Evolutionary conservation across 2,797 vertebrate genomes (phyloP).

Genomic region (Phataginus tetradactyla): DNA sequence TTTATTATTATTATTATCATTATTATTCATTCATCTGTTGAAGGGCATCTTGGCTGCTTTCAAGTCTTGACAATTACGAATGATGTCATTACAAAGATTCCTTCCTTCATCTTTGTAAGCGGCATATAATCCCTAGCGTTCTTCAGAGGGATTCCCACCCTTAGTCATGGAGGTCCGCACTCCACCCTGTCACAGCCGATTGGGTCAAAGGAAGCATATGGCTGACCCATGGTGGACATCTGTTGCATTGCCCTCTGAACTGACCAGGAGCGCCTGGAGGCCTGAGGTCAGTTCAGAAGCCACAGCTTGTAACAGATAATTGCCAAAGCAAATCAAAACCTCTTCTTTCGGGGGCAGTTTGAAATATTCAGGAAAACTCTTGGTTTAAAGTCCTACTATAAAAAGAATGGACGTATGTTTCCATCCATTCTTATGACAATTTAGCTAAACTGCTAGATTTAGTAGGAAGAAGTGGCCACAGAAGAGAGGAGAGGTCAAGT

Average conservation of each 20-base stretch:
- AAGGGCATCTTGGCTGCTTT: neutral
- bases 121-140: neutral
- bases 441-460: neutral
- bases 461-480: neutral
- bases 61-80: neutral
- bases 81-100: neutral
- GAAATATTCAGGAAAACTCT: neutral
- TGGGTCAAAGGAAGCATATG: neutral
- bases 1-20: neutral
- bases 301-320: neutral
- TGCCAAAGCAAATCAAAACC: neutral
- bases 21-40: neutral
- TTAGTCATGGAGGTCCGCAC: neutral
- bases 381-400: neutral
- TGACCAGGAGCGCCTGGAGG: neutral
- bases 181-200: neutral
- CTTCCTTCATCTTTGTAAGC: neutral
- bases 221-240: neutral
- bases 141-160: neutral
- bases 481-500: neutral
- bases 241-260: neutral
- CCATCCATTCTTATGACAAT: neutral
- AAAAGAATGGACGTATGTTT: neutral
- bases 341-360: neutral
- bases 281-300: neutral